Evolutionary conservation across 2,888 invertebrate genomes (phyloP), one percentile per base, ranked within the genome.

Genomic region (Vesta saturnalis): DNA sequence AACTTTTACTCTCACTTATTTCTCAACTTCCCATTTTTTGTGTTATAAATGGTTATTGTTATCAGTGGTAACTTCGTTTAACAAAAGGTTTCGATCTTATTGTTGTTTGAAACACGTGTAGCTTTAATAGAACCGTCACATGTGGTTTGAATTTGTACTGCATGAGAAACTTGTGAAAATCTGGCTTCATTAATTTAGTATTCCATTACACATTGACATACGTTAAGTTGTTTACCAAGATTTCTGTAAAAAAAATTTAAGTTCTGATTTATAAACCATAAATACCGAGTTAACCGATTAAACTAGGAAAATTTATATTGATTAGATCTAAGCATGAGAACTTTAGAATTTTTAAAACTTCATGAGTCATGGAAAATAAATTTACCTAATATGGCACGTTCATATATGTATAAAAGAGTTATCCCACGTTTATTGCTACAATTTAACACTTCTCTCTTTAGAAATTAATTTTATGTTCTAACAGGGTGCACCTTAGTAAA

Each of bases 131-230:
- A n/a, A 23, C 23, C 23, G 23, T 8, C 39, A 39, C 39, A 39
- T 39, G 8, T n/a, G 39, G 39, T n/a, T n/a, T 39, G 12, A 39
- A 39, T 39, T 39, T 39, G 39, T 39, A n/a, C 39, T n/a, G 39
- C 39, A 39, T 39, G 39, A 39, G 39, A 39, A 39, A 39, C 39
- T 39, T n/a, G 39, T n/a, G 39, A 39, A 39, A 39, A 39, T 39
- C 39, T 39, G 39, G 39, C 39, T 39, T 39, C 39, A n/a, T 39
- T 39, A 1, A 39, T 39, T 39, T 23, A 5, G 23, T 23, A 23
- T 23, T 23, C 23, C 4, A 23, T 23, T 39, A 39, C 39, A 39
- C 39, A 39, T n/a, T 39, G 39, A 6, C 39, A n/a, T 10, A 39
- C 39, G n/a, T n/a, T n/a, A n/a, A n/a, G n/a, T 39, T 39, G 39